Percentiles rank a stretch among this genome's conserved stretches.
phyloP scores from a whole-genome alignment of 1,140 invertebrate species.

The Procambarus clarkii region DNA sequence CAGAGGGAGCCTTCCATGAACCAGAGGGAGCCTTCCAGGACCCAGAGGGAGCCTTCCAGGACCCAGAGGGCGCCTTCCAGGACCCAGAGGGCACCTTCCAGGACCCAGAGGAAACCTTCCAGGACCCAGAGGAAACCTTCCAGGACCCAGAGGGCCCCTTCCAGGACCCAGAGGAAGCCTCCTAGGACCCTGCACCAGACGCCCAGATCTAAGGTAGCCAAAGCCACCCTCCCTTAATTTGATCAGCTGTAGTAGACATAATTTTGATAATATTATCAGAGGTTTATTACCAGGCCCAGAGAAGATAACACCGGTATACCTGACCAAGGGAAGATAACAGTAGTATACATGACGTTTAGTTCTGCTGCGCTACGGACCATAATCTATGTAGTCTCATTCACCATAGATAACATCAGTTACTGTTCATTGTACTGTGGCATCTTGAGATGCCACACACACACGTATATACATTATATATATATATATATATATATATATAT shows the following conservation, averaged over 20 bases:
- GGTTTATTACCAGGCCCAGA: neutral
- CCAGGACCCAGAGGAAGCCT: no score
- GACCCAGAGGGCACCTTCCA: neutral
- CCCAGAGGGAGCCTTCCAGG: neutral
- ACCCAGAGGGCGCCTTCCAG: no score
- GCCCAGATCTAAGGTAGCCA: no score
- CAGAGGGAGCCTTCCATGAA: no score
- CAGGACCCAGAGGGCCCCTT: neutral
- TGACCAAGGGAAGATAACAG: neutral
- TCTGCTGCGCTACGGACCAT: neutral
- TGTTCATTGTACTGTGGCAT: no score
- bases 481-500: no score
- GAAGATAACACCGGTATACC: neutral
- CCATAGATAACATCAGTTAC: neutral
- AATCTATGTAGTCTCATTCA: neutral
- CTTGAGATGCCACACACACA: no score
- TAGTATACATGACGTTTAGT: neutral
- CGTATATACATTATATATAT: no score
- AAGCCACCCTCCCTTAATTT: neutral
- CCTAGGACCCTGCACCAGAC: neutral
- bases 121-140: neutral
- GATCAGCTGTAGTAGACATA: conserved; percentile 1
- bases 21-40: neutral
- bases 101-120: no score
- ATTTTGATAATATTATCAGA: conserved; percentile 14